Evolutionary conservation across 2,113 vertebrate species (phyloP), one percentile per base, ranked within the genome.

Genomic region (Tiliqua scincoides): DNA sequence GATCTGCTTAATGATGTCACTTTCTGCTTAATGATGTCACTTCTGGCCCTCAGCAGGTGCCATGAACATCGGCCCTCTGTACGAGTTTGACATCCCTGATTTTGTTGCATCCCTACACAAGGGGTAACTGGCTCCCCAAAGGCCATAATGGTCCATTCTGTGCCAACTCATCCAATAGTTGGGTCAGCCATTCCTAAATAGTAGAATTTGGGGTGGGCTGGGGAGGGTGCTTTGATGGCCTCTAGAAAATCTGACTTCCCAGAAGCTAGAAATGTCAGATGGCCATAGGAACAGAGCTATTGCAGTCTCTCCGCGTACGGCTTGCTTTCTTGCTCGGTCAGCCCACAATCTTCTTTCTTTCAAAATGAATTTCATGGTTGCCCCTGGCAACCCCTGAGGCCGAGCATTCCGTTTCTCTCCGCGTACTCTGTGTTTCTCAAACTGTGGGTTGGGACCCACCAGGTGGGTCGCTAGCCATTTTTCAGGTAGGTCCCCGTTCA

Each of bases 331-430:
- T 35, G 32, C 17, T 48, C 43, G 2, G 40, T 61, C 54, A 61
- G 54, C 7, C 32, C 35, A 3, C 54, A n/a, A 27, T 27, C 76
- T 77, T 48, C 32, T 52, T 15, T 62, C 84, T 79, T 71, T 79
- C 67, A 48, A 72, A 61, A 62, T 79, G 37, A 72, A 86, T 79
- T 86, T 62, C 30, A 12, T n/a, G 37, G 84, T 86, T 86, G 76
- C 84, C 76, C 84, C 84, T 85, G 76, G 76, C 84, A 86, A 72
- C 84, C 84, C 79, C 57, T 32, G 40, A 86, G 67, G 76, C 76
- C 84, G 71, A 62, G 52, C 74, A 21, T 37, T 40, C 32, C 59
- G 62, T 17, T 70, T 78, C 40, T 59, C n/a, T 17, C n/a, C n/a
- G 35, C 21, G 5, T 12, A 30, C 37, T 72, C 57, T 67, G 48